Base-by-base conservation (phyloP, 1,140 invertebrate species). In the Galendromus occidentalis region DNA sequence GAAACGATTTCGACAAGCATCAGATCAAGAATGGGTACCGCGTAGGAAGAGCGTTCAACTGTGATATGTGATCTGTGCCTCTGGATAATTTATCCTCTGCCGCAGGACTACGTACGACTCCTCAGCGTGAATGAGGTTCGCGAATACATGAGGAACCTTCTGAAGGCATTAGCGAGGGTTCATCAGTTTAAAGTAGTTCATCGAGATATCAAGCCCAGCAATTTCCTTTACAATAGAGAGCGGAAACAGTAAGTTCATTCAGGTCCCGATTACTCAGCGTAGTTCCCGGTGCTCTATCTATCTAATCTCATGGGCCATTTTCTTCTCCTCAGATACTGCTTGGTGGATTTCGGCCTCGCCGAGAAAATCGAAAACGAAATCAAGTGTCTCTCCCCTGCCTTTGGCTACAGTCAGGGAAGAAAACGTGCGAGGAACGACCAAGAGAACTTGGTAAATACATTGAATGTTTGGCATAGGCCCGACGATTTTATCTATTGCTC, bases 201-300 rank as follows among this genome's bases (percentile, higher is more conserved):
- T 74, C 79, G 91, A 69, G 90, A 94, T 74, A 82, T 94, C n/a
- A 93, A 93, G 77, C 89, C 91, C 5, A 86, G 83, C 74, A 94
- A 94, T 77, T 93, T 93, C 74, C 78, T 93, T 0, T 93, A 89
- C 72, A 84, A 91, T 75, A 78, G 87, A 33, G 76, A 78, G n/a
- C 82, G 81, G 63, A 82, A 81, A 75, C 81, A 82, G 85, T 79
- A 65, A 65, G 51, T 18, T 20, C 65, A 64, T n/a, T n/a, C n/a
- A n/a, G n/a, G n/a, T n/a, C n/a, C n/a, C n/a, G n/a, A n/a, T n/a
- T n/a, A n/a, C n/a, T n/a, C n/a, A n/a, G n/a, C n/a, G n/a, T n/a
- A n/a, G n/a, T n/a, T n/a, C n/a, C n/a, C n/a, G n/a, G n/a, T n/a
- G n/a, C n/a, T n/a, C n/a, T n/a, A n/a, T n/a, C n/a, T n/a, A n/a